A percentile compares a stretch with the other conserved stretches of the same genome.
These are phyloP conservation scores for Apogon hyalosoma DNA, from an alignment of 2,797 vertebrate genomes.

Conservation along the genomic window DNA sequence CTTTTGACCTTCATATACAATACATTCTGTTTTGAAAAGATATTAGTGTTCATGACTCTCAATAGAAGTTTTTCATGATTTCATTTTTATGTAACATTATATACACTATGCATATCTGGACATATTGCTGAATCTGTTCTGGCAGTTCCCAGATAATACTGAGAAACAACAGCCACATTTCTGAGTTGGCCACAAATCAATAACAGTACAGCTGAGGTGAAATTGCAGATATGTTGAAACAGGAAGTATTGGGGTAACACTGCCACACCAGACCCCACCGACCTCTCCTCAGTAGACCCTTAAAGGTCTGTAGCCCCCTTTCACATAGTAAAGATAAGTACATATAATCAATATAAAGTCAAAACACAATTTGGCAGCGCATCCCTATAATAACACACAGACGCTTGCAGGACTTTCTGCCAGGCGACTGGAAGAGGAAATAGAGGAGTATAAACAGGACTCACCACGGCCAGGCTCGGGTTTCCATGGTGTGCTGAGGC, in stretches of 20 bases:
- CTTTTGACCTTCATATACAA: too few relatives aligned
- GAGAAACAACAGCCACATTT: constrained; percentile 31
- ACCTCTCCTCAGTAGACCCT: constrained; percentile 16
- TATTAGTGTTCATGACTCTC: background rate
- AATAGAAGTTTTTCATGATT: too few relatives aligned
- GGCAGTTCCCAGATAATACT: constrained; percentile 11
- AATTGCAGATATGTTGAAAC: constrained; percentile 23
- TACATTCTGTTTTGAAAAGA: background rate
- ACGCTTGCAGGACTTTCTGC: constrained; percentile 65
- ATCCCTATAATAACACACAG: constrained; percentile 75
- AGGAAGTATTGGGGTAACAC: background rate
- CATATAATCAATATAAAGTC: constrained; percentile 54
- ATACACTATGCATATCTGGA: too few relatives aligned
- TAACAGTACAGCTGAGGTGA: constrained; percentile 33
- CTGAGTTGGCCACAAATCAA: constrained; percentile 28
- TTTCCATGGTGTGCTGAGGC: constrained; percentile 77
- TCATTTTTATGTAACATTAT: too few relatives aligned
- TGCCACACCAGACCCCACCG: constrained; percentile 2
- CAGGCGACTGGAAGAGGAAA: constrained; percentile 82
- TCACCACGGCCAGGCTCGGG: constrained; percentile 78
- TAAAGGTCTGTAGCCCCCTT: constrained; percentile 26
- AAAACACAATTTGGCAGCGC: constrained; percentile 74
- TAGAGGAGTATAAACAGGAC: constrained; percentile 81
- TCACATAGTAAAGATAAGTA: constrained; percentile 57
- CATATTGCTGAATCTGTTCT: too few relatives aligned